Conservation (phyloP, 2,888 invertebrate genomes). For the Polydrusus cervinus region DNA sequence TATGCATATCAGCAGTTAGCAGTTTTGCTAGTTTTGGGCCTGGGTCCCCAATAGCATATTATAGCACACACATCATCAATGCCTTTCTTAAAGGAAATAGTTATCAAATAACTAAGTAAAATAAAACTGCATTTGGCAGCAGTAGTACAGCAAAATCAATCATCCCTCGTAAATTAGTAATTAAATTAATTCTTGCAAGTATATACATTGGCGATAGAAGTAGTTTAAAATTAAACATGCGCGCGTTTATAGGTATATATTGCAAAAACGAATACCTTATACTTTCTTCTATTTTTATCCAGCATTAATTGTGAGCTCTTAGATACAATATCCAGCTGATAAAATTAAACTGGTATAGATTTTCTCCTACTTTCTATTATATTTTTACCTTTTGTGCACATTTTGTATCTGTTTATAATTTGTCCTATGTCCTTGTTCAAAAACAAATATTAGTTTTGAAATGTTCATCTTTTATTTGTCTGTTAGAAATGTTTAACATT, state of each 20-base stretch:
- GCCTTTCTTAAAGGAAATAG: too few species aligned
- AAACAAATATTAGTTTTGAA: neutral
- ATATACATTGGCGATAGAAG: neutral
- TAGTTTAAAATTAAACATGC: slow-evolving; percentile 1
- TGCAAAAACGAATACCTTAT: slow-evolving; percentile 8
- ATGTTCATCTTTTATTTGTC: neutral
- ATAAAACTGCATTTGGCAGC: too few species aligned
- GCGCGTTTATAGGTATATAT: neutral
- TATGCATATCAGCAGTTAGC: too few species aligned
- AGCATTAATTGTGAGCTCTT: slow-evolving; percentile 5
- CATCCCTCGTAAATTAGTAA: neutral
- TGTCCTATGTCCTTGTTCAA: neutral
- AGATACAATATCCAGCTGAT: slow-evolving; percentile 3
- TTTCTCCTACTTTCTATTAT: neutral
- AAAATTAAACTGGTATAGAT: slow-evolving; percentile 19
- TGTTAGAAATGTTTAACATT: neutral
- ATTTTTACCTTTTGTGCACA: neutral
- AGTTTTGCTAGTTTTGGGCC: too few species aligned
- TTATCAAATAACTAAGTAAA: too few species aligned
- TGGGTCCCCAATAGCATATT: too few species aligned
- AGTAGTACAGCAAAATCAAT: neutral
- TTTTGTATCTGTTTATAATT: neutral
- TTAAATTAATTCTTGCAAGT: neutral
- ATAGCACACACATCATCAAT: too few species aligned
- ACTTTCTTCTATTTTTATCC: slow-evolving; percentile 25